Conservation (phyloP, 2,888 invertebrate genomes). For the Rhorus exstirpatorius region DNA sequence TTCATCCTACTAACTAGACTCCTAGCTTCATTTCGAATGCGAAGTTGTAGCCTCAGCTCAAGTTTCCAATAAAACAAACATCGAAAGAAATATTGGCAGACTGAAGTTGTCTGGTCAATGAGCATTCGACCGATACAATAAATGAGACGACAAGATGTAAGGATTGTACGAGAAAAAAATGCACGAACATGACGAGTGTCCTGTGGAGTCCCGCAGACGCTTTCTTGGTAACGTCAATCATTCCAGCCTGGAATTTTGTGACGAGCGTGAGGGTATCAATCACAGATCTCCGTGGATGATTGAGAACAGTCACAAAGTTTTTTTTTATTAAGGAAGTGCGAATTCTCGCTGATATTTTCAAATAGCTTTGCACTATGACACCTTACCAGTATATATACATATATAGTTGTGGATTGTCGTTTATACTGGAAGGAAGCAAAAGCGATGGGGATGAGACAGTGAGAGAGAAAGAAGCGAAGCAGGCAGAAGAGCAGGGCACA, state of each 20-base stretch:
- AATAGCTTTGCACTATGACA: slow-evolving; percentile 47
- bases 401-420: slow-evolving; percentile 22
- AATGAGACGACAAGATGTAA: slow-evolving; percentile 2
- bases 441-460: slow-evolving; percentile 34
- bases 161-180: slow-evolving; percentile 23
- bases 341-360: slow-evolving; percentile 60
- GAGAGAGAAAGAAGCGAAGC: slow-evolving; percentile 23
- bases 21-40: background rate
- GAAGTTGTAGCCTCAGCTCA: background rate
- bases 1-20: background rate
- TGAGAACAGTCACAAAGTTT: slow-evolving; percentile 50
- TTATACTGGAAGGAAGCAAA: slow-evolving; percentile 43
- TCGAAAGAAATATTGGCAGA: background rate
- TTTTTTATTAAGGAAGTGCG: slow-evolving; percentile 65
- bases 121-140: slow-evolving; percentile 1
- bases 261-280: slow-evolving; percentile 55
- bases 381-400: too few relatives aligned
- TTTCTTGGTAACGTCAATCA: slow-evolving; percentile 65
- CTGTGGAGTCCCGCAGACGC: slow-evolving; percentile 27
- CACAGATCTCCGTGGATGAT: slow-evolving; percentile 56
- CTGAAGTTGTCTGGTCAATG: background rate
- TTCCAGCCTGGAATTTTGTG: slow-evolving; percentile 36
- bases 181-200: background rate
- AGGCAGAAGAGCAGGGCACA: slow-evolving; percentile 4
- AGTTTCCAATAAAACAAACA: background rate